Conservation (phyloP, 2,797 vertebrate genomes). For the Schizopygopsis pylzovi region DNA sequence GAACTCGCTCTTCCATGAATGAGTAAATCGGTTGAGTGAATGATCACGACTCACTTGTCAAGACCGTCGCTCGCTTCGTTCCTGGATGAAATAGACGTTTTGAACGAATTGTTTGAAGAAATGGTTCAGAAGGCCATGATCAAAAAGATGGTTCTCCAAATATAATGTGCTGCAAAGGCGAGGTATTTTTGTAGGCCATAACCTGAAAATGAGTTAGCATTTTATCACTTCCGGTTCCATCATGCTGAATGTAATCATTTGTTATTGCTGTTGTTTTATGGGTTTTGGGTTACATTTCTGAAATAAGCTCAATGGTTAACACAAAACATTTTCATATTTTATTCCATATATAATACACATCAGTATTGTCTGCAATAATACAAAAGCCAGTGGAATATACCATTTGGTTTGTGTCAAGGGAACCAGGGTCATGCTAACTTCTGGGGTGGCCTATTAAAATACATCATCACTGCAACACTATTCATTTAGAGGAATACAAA, state of each 20-base stretch:
- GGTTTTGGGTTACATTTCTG: neutral
- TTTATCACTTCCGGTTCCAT: neutral
- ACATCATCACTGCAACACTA: neutral
- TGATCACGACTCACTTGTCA: neutral
- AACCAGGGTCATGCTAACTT: neutral
- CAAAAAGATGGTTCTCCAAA: neutral
- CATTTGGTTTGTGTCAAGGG: neutral
- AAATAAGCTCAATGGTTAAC: neutral
- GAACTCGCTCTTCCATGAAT: neutral
- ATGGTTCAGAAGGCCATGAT: neutral
- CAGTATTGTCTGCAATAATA: neutral
- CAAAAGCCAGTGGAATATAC: neutral
- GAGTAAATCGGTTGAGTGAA: neutral
- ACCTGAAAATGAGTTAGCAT: neutral
- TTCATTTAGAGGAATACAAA: neutral
- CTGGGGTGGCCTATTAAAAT: neutral
- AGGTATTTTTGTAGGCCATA: neutral
- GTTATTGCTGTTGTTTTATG: neutral
- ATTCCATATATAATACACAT: neutral
- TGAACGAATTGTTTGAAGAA: neutral
- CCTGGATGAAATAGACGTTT: neutral
- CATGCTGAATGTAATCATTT: neutral
- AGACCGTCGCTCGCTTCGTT: neutral
- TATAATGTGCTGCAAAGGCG: neutral
- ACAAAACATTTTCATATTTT: neutral